A percentile compares a stretch with the other conserved stretches of the same genome.
Evolutionary conservation across 2,797 vertebrate species (phyloP).

Genomic region (Oreonectes daqikongensis): DNA sequence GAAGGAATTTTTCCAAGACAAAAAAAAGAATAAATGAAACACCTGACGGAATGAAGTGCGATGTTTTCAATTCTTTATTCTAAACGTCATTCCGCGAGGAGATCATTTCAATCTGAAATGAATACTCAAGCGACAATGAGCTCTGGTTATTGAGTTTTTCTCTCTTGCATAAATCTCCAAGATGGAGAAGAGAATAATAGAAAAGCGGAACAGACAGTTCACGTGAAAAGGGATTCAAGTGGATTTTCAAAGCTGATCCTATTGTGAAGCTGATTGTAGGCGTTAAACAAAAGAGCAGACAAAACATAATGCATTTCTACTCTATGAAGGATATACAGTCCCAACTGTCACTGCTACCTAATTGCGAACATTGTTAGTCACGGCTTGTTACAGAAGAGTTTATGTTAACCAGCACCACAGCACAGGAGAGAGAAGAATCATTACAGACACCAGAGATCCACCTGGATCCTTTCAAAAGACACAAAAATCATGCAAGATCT

Average conservation of each 20-base stretch:
- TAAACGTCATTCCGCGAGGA: not conserved
- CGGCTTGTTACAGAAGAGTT: constrained; percentile 5
- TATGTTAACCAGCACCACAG: not conserved
- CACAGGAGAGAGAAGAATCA: constrained; percentile 6
- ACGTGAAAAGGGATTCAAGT: not conserved
- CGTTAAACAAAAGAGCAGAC: not conserved
- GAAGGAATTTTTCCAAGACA: not conserved
- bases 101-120: not conserved
- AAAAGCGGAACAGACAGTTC: not conserved
- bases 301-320: not conserved
- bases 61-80: constrained; percentile 16
- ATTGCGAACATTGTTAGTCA: constrained; percentile 18
- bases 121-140: not conserved
- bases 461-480: constrained; percentile 5
- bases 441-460: constrained; percentile 1
- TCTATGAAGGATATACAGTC: not conserved
- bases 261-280: not conserved
- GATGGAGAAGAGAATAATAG: constrained; percentile 14
- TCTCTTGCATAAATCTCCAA: not conserved
- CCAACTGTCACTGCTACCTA: constrained; percentile 9
- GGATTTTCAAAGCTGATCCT: not conserved
- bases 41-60: constrained; percentile 1
- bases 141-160: not conserved
- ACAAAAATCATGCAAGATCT: not conserved
- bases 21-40: constrained; percentile 17